These are phyloP conservation scores for Myiotriccus ornatus DNA, from an alignment of 2,797 vertebrate species.

Conservation along the genomic window DNA sequence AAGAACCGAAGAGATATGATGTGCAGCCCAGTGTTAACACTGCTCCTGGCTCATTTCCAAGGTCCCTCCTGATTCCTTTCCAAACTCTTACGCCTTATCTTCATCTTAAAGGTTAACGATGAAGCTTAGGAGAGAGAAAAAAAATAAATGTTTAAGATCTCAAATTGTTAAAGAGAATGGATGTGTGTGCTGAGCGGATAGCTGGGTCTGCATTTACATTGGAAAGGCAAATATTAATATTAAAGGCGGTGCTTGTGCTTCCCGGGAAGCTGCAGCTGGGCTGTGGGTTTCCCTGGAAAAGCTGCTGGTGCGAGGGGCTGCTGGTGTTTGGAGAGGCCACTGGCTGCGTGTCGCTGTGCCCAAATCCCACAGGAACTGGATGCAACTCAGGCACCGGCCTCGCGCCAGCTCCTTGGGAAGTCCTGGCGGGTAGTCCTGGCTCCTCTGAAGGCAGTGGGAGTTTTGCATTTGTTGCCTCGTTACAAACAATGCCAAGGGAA, in stretches of 20 bases:
- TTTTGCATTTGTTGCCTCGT: neutral
- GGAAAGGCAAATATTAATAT: constrained; percentile 39
- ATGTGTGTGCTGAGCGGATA: neutral
- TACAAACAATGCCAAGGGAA: neutral
- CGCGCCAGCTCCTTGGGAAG: rapidly evolving
- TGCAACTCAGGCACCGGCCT: neutral
- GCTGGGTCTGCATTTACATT: constrained; percentile 3
- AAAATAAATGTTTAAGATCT: neutral
- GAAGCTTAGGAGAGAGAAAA: neutral
- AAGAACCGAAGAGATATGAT: constrained; percentile 29
- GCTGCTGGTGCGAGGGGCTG: neutral
- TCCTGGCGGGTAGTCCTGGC: neutral
- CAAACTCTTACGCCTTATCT: constrained; percentile 4
- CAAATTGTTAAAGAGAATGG: constrained; percentile 8
- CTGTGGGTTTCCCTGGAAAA: neutral
- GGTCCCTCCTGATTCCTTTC: neutral
- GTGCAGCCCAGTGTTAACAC: constrained; percentile 38
- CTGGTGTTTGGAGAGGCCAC: neutral
- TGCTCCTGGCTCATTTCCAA: constrained; percentile 38
- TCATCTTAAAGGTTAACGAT: constrained; percentile 61
- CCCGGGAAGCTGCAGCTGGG: neutral
- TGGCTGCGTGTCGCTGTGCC: rapidly evolving
- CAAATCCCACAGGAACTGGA: neutral
- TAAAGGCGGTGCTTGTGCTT: neutral
- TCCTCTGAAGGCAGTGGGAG: neutral